Conservation (phyloP, 2,888 invertebrate genomes). For the Noctuana brunneofusca region DNA sequence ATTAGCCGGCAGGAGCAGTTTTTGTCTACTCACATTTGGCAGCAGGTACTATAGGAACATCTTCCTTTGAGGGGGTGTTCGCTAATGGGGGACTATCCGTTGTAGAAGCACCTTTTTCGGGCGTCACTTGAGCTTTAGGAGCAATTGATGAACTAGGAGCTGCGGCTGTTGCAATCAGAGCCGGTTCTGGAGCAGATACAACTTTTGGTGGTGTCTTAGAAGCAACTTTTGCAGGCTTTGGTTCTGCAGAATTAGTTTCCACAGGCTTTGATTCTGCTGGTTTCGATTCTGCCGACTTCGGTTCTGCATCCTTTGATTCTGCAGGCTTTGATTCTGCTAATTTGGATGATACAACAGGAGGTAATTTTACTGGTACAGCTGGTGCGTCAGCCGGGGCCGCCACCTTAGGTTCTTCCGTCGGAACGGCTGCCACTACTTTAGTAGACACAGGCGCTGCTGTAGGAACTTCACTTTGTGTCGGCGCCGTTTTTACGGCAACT, state of each 20-base stretch:
- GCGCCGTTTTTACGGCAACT: slow-evolving; percentile 21
- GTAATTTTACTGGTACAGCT: slow-evolving; percentile 31
- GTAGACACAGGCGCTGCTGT: slow-evolving; percentile 24
- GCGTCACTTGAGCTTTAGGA: slow-evolving; percentile 41
- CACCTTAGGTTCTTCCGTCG: slow-evolving; percentile 5
- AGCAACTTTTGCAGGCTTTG: slow-evolving; percentile 39
- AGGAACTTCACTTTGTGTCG: slow-evolving; percentile 36
- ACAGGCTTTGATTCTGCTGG: slow-evolving; percentile 22
- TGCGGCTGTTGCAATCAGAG: slow-evolving; percentile 33
- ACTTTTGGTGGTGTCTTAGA: slow-evolving; percentile 34
- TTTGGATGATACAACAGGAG: slow-evolving; percentile 13
- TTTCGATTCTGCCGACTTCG: slow-evolving; percentile 12
- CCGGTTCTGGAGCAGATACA: slow-evolving; percentile 24
- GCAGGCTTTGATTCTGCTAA: slow-evolving; percentile 33
- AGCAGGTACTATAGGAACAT: slow-evolving; percentile 56
- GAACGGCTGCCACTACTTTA: slow-evolving; percentile 15
- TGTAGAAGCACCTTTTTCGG: slow-evolving; percentile 44
- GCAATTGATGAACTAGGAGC: slow-evolving; percentile 33
- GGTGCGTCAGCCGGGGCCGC: slow-evolving; percentile 8
- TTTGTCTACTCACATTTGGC: slow-evolving; percentile 73
- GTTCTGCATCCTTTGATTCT: background rate
- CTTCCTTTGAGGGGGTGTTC: slow-evolving; percentile 71
- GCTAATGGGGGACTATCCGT: slow-evolving; percentile 74
- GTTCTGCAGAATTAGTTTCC: background rate
- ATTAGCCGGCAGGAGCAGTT: slow-evolving; percentile 52